phyloP scores from a whole-genome alignment of 2,888 invertebrate genomes.

The Dryobota labecula region DNA sequence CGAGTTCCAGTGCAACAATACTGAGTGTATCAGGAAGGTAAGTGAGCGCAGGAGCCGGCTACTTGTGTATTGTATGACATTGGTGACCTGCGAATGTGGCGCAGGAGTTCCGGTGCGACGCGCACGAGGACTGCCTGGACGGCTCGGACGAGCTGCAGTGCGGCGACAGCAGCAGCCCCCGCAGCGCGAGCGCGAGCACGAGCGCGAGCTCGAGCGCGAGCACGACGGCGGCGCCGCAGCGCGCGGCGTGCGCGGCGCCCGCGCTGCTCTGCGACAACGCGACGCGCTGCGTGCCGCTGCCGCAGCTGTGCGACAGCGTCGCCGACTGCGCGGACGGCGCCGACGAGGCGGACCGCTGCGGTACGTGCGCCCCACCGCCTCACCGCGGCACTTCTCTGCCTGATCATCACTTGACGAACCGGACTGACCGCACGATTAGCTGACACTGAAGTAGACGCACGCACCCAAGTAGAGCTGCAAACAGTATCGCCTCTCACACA shows the following conservation, averaged over 20 bases:
- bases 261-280: slow-evolving; percentile 92
- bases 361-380: slow-evolving; percentile 66
- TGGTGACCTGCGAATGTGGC: neutral
- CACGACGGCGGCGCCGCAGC: slow-evolving; percentile 26
- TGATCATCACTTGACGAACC: neutral
- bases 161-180: slow-evolving; percentile 52
- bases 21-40: slow-evolving; percentile 92
- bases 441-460: neutral
- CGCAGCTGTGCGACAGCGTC: slow-evolving; percentile 93
- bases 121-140: slow-evolving; percentile 93
- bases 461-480: neutral
- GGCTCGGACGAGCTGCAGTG: slow-evolving; percentile 94
- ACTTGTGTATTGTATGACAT: no score
- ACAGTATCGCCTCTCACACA: neutral
- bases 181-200: slow-evolving; percentile 20
- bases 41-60: neutral
- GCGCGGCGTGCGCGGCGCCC: slow-evolving; percentile 86
- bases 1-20: slow-evolving; percentile 92
- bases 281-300: slow-evolving; percentile 93
- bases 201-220: slow-evolving; percentile 24
- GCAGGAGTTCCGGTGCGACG: slow-evolving; percentile 92
- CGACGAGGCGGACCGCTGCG: slow-evolving; percentile 95
- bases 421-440: neutral
- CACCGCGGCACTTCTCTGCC: no score
- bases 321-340: slow-evolving; percentile 93